A percentile compares a stretch with the other conserved stretches of the same genome.
Conservation (phyloP, 2,888 invertebrate species). For the Tenthredo scrophulariae region DNA sequence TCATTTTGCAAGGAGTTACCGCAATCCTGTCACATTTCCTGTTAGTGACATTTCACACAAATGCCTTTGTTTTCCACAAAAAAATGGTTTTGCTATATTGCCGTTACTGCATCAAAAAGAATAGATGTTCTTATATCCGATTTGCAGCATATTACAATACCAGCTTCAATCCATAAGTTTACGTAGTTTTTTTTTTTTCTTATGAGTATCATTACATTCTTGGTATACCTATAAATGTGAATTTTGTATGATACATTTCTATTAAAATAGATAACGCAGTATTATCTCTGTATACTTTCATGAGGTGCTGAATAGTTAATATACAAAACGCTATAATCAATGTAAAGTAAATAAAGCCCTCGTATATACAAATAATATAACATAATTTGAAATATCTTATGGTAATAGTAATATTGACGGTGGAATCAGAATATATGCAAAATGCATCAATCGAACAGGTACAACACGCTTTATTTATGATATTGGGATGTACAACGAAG, state of each 20-base stretch:
- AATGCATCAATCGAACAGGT: too few species aligned
- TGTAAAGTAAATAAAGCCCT: background rate
- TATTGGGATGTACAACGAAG: too few species aligned
- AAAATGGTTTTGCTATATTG: background rate
- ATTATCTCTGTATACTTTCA: background rate
- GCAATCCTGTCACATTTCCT: background rate
- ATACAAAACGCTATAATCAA: background rate
- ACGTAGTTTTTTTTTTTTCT: background rate
- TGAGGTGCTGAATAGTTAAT: background rate
- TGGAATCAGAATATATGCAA: too few species aligned
- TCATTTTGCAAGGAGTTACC: background rate
- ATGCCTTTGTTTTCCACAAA: background rate
- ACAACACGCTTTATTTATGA: too few species aligned
- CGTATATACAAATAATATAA: background rate
- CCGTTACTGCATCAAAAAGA: conserved; percentile 2
- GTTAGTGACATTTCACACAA: background rate
- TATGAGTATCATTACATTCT: background rate
- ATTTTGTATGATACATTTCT: background rate
- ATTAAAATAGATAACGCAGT: background rate
- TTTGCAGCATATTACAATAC: background rate
- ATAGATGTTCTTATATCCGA: background rate
- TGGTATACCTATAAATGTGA: background rate
- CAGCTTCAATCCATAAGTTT: background rate
- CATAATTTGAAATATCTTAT: background rate
- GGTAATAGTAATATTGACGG: background rate